Evolutionary conservation across 2,797 vertebrate genomes (phyloP).

Genomic region (Cyprinodon diabolis): DNA sequence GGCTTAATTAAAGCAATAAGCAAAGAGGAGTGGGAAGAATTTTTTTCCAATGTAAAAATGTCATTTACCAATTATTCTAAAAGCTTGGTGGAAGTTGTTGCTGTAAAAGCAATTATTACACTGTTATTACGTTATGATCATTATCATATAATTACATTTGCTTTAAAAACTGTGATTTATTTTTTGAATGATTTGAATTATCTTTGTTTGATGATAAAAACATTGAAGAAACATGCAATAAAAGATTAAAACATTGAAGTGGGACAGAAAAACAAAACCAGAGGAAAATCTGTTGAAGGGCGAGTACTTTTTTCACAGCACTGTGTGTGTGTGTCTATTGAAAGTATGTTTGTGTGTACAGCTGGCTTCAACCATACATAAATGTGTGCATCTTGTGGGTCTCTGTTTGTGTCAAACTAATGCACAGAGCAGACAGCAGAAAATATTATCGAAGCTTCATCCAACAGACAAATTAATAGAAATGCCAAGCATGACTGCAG

Average conservation of each 20-base stretch:
- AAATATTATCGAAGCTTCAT: conserved; percentile 78
- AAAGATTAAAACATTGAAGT: not conserved
- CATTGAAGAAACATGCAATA: no score
- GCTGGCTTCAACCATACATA: conserved; percentile 74
- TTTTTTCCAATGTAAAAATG: not conserved
- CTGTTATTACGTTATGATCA: not conserved
- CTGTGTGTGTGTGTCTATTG: conserved; percentile 11
- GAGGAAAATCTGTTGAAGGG: not conserved
- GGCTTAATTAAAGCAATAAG: not conserved
- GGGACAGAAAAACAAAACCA: not conserved
- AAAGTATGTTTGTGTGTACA: conserved; percentile 42
- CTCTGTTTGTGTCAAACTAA: conserved; percentile 69
- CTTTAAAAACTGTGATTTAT: not conserved
- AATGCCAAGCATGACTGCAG: conserved; percentile 83
- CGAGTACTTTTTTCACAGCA: not conserved
- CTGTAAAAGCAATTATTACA: no score
- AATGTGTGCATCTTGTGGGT: conserved; percentile 62
- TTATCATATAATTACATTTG: no score
- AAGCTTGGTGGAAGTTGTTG: not conserved
- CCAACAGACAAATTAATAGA: conserved; percentile 65
- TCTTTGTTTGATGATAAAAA: conserved; percentile 1
- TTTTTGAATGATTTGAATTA: not conserved
- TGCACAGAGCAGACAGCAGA: conserved; percentile 80
- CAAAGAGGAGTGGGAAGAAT: not conserved
- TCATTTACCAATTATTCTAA: not conserved